Base-by-base conservation (phyloP, 2,797 vertebrate genomes). In the Apogon talboti region DNA sequence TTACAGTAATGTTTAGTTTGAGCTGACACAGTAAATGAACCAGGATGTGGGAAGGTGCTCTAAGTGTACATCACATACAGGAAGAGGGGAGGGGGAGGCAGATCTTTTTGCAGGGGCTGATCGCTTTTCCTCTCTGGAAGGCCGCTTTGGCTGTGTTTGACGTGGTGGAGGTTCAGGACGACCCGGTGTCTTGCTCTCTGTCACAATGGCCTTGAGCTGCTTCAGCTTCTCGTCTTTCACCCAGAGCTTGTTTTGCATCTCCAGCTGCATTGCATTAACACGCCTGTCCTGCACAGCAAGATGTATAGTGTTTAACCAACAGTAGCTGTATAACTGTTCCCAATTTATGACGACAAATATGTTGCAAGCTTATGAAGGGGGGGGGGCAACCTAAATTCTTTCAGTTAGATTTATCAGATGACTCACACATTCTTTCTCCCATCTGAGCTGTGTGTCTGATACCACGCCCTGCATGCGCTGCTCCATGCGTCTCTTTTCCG, bases 201-300 rank as follows among this genome's bases (percentile, higher is more conserved):
- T 95, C 18, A 98, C 96, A 1, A 99, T 98, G 43, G 97, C 98
- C 84, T 98, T 99, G 3, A 99, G 95, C 61, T 98, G 98, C 86
- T 99, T 99, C 81, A 99, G 92, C 62, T 99, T 99, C 81, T 99
- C 98, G 0, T 99, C 96, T 78, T 98, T 99, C 62, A 99, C 96
- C 98, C 97, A 99, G 9, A 99, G 95, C 74, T 98, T 98, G 89
- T 98, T 99, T 88, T 99, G 96, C 98, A 99, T 97, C 87, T 99
- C 96, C 58, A 98, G 87, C 85, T 98, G 95, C 79, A 96, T 98
- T 3, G 96, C 97, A 6, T 97, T 97, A 45, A 99, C 96, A 0
- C 96, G 95, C 2, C 96, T 92, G 45, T 96, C 96, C 98, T 94
- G 72, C 37, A 47, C 13, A 50, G 9, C 4, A 9, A 63, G 11